A percentile compares a stretch with the other conserved stretches of the same genome.
Conservation (phyloP, 2,888 invertebrate species). For the Pegoplata infirma region DNA sequence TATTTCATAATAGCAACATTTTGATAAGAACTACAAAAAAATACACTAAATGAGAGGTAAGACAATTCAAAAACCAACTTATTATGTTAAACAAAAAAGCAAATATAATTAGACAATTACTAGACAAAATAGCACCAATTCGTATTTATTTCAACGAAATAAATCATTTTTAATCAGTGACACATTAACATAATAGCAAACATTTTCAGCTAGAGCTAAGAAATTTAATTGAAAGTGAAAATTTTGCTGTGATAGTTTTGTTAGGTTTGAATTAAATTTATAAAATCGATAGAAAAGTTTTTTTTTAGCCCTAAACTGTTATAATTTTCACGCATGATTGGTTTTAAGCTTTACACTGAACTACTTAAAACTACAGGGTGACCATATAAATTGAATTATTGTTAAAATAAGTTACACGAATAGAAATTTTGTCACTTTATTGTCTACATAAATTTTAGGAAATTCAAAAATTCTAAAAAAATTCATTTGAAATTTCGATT, state of each 20-base stretch:
- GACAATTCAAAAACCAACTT: background rate
- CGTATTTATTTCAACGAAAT: background rate
- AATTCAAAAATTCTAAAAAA: too few relatives aligned
- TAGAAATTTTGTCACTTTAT: too few relatives aligned
- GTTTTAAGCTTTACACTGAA: background rate
- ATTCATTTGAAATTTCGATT: too few relatives aligned
- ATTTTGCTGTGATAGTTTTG: background rate
- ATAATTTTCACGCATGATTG: background rate
- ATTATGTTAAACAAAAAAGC: background rate
- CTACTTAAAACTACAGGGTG: too few relatives aligned
- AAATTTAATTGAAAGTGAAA: background rate
- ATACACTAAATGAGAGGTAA: too few relatives aligned
- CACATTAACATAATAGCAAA: background rate
- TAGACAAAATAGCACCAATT: constrained; percentile 6
- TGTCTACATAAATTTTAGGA: too few relatives aligned
- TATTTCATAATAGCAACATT: too few relatives aligned
- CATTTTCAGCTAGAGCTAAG: background rate
- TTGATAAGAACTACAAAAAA: too few relatives aligned
- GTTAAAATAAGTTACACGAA: too few relatives aligned
- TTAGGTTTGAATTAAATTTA: background rate
- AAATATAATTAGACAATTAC: background rate
- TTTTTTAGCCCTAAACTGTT: background rate
- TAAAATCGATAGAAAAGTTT: constrained; percentile 5
- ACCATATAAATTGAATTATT: too few relatives aligned
- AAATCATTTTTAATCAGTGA: background rate